A percentile compares a stretch with the other conserved stretches of the same genome.
Evolutionary conservation across 2,797 vertebrate species (phyloP).

Genomic region (Xiphophorus birchmanni): DNA sequence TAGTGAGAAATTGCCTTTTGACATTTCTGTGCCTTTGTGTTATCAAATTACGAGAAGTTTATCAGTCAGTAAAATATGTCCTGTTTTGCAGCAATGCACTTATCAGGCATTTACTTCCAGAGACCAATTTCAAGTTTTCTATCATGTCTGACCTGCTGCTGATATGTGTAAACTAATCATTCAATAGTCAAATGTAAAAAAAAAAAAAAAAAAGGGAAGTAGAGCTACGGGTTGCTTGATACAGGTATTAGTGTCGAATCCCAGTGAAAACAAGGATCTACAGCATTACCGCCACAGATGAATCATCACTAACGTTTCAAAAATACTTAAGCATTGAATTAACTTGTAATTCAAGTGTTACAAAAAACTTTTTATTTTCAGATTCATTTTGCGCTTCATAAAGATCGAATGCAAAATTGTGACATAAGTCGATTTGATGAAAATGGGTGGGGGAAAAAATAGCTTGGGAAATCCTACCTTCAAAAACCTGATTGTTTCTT

Average conservation of each 20-base stretch:
- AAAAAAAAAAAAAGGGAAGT: background rate
- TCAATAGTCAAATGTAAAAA: background rate
- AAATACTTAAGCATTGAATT: background rate
- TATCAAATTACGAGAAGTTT: background rate
- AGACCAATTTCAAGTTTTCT: background rate
- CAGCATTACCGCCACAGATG: background rate
- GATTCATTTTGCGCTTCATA: background rate
- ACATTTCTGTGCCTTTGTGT: background rate
- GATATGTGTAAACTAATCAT: background rate
- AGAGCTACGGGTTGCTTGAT: background rate
- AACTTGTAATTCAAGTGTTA: background rate
- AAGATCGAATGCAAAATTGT: constrained; percentile 36
- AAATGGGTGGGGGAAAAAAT: constrained; percentile 25
- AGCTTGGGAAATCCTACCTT: constrained; percentile 23
- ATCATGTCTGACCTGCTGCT: background rate
- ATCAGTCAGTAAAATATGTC: background rate
- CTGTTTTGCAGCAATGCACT: background rate
- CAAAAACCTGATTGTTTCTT: constrained; percentile 44
- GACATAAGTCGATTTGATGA: constrained; percentile 46
- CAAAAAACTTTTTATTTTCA: background rate
- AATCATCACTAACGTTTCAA: background rate
- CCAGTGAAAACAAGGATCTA: background rate
- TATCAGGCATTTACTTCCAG: background rate
- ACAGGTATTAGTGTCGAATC: background rate
- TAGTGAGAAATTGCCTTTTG: background rate